These are phyloP conservation scores for Acanthornis magna DNA, from an alignment of 2,797 vertebrate species.

Conservation along the genomic window DNA sequence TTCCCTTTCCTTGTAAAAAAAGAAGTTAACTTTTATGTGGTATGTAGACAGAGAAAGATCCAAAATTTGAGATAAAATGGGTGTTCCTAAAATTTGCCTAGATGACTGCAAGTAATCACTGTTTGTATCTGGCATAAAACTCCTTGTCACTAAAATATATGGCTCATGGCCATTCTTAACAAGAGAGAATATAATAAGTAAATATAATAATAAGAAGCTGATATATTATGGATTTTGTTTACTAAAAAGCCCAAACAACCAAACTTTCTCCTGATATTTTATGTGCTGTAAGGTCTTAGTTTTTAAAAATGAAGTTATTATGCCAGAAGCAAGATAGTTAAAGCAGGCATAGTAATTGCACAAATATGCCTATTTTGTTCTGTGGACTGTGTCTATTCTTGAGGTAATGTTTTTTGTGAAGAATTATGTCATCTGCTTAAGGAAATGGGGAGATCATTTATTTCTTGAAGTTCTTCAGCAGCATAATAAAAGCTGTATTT, in stretches of 20 bases:
- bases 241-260: background rate
- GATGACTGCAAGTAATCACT: background rate
- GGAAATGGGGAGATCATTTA: constrained; percentile 53
- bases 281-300: background rate
- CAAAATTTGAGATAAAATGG: background rate
- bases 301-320: background rate
- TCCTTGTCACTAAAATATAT: background rate
- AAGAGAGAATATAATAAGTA: background rate
- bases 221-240: background rate
- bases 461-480: constrained; percentile 53
- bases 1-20: background rate
- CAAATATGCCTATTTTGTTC: background rate
- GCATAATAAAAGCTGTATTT: constrained; percentile 46
- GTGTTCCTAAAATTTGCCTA: background rate
- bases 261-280: background rate
- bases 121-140: background rate
- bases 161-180: background rate
- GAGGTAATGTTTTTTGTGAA: background rate
- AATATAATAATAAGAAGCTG: background rate
- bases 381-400: background rate
- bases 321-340: background rate
- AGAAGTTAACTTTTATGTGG: background rate
- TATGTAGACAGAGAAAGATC: background rate
- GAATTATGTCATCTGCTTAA: constrained; percentile 10
- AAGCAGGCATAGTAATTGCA: background rate